A percentile compares a stretch with the other conserved stretches of the same genome.
Conservation (phyloP, 2,113 vertebrate species). For the Protobothrops flavoviridis region DNA sequence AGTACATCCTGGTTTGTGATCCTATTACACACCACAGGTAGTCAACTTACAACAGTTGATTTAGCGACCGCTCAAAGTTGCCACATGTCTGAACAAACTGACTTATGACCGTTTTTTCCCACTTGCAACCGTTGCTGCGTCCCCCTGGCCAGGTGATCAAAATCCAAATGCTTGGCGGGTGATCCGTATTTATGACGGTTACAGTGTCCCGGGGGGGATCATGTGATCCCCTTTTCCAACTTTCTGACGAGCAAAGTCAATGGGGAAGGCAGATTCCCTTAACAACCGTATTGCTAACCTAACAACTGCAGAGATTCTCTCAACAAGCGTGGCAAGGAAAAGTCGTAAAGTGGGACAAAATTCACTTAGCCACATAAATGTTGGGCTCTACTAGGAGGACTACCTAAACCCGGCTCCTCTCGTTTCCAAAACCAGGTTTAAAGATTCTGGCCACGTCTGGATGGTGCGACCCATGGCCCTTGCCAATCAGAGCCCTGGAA, state of each 20-base stretch:
- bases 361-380: too few species aligned
- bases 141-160: neutral
- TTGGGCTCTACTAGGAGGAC: neutral
- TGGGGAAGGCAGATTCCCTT: too few species aligned
- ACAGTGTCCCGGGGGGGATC: too few species aligned
- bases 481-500: slow-evolving; percentile 19
- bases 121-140: neutral
- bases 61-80: neutral
- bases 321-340: neutral
- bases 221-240: too few species aligned
- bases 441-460: slow-evolving; percentile 15
- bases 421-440: neutral
- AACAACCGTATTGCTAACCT: too few species aligned
- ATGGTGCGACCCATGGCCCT: slow-evolving; percentile 14
- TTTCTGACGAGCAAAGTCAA: too few species aligned
- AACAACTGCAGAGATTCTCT: too few species aligned
- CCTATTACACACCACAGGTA: neutral
- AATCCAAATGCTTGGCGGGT: neutral
- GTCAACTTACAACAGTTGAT: neutral
- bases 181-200: neutral
- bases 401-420: neutral
- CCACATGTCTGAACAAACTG: neutral
- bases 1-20: neutral
- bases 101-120: neutral
- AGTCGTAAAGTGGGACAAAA: too few species aligned